Evolutionary conservation across 2,888 invertebrate genomes (phyloP), one percentile per base, ranked within the genome.

Genomic region (Dynastes maya): DNA sequence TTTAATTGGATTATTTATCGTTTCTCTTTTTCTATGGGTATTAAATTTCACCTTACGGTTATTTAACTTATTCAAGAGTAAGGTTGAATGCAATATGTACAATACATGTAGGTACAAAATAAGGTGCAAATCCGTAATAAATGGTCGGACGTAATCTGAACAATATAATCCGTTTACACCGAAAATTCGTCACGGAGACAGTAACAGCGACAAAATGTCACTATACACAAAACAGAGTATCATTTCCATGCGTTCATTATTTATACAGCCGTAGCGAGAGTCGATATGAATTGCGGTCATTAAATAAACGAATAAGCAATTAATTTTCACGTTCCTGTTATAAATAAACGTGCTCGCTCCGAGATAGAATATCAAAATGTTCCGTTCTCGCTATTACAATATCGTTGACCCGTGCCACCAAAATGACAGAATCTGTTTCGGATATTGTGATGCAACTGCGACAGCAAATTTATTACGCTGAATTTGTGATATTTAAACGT

Each of bases 281-380:
- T 70, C 63, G 49, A 77, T 70, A 77, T 70, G 70, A 70, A 77
- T 77, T 70, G 77, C 61, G 51, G 77, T 32, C 71, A 63, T 77
- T 77, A 77, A 77, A 77, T 77, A 70, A 70, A 77, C 45, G 77
- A 61, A 70, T 70, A 72, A 78, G 78, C 72, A 72, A 78, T 78
- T 78, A 78, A 78, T 78, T 78, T 63, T 64, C 53, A 49, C 51
- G 70, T 71, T 77, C 58, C 29, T 45, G 58, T 63, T 77, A 77
- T 77, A 77, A 77, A 71, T 71, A 58, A 58, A 58, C 55, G 55
- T 22, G 55, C 22, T 63, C 63, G 63, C 29, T 13, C 11, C 5
- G 63, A 63, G 63, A 63, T 63, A 63, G 63, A 32, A 63, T 63
- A 63, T 63, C 63, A 63, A 63, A 63, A 29, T 32, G n/a, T 3